Conservation (phyloP, 1,140 invertebrate species). For the Potamilus streckersoni region DNA sequence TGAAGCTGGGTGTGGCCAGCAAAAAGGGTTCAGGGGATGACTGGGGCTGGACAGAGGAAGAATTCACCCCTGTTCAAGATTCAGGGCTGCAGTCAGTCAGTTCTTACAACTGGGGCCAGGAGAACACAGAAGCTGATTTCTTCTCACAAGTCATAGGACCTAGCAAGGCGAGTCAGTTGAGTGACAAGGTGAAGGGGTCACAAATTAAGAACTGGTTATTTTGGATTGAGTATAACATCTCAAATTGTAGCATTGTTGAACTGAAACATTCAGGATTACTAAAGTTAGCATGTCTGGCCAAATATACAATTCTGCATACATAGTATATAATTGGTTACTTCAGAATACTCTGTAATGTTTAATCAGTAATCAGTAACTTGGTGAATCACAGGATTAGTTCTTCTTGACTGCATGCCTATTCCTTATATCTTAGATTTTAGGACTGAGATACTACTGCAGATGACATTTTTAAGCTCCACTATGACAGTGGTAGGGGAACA, state of each 20-base stretch:
- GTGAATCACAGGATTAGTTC: no score
- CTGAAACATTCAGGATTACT: not conserved
- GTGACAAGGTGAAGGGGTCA: not conserved
- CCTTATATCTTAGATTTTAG: no score
- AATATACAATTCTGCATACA: not conserved
- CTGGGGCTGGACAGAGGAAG: conserved; percentile 78
- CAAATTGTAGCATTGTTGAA: not conserved
- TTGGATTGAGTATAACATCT: not conserved
- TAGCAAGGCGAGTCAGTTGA: conserved; percentile 21
- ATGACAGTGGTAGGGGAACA: no score
- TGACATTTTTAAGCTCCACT: no score
- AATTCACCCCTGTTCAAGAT: conserved; percentile 70
- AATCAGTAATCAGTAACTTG: no score
- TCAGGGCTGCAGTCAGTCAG: conserved; percentile 48
- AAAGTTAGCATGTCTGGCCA: not conserved
- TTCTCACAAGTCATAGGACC: conserved; percentile 42
- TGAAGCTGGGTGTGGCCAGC: conserved; percentile 14
- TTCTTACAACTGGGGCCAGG: conserved; percentile 59
- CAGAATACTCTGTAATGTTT: no score
- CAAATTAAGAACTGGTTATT: not conserved
- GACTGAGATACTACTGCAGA: no score
- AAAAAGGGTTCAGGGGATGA: conserved; percentile 69
- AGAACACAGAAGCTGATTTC: conserved; percentile 45
- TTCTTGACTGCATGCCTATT: no score
- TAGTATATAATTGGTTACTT: not conserved